Conservation (phyloP, 2,888 invertebrate species). For the Epistrophella euchroma region DNA sequence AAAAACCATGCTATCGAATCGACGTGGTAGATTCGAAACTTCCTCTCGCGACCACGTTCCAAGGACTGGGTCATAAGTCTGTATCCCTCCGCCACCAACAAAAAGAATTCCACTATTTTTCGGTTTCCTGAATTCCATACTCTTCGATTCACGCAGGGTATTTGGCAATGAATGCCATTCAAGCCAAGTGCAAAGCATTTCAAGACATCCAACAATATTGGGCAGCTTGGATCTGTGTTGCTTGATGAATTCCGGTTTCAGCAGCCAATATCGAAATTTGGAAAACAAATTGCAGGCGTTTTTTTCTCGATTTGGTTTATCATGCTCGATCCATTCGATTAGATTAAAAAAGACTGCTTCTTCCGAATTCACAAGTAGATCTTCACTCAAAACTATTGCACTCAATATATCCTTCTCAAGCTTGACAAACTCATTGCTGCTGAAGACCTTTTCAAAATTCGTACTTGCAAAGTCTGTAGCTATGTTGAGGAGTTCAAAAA, state of each 20-base stretch:
- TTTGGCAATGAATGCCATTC: conserved; percentile 5
- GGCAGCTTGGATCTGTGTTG: neutral
- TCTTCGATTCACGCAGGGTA: neutral
- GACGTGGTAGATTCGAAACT: neutral
- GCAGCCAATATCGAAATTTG: neutral
- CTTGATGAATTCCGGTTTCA: neutral
- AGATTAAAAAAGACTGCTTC: neutral
- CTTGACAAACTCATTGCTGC: neutral
- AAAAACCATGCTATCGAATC: neutral
- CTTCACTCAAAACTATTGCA: neutral
- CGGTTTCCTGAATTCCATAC: neutral
- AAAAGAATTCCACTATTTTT: neutral
- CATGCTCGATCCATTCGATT: neutral
- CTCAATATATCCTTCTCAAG: neutral
- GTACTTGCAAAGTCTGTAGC: neutral
- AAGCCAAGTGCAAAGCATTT: conserved; percentile 11
- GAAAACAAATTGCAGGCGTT: neutral
- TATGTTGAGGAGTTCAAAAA: neutral
- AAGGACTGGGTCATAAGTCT: neutral
- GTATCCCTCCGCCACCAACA: neutral
- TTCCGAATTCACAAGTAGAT: neutral
- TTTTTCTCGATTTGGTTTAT: neutral
- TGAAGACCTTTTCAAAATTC: neutral
- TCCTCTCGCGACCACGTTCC: neutral
- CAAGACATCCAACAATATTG: neutral